Base-by-base conservation (phyloP, 2,888 invertebrate species). In the Pristionchus maxplancki region DNA sequence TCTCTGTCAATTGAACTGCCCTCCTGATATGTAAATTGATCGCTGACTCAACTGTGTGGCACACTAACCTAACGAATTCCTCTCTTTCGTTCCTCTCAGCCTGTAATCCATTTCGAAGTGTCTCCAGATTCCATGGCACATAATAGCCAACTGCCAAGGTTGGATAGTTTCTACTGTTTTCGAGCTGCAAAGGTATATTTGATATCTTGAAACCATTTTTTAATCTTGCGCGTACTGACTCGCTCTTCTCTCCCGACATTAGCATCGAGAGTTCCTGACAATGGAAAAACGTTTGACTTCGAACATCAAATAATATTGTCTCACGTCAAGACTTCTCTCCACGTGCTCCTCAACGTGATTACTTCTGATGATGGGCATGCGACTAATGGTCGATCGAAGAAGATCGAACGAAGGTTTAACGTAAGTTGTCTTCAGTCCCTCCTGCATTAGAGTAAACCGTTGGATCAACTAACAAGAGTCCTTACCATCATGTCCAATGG, bases 261-360 rank as follows among this genome's bases (percentile, higher is more conserved):
- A 78, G 8, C n/a, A 9, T 40, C 40, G 40, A 71, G 5, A 78
- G 24, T n/a, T 78, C 78, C 78, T 78, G n/a, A 44, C n/a, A n/a
- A 78, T 44, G 24, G 17, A 37, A 31, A n/a, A 1, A 24, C 24
- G 34, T 15, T 34, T 67, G 13, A 67, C 2, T 4, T n/a, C n/a
- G 44, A 44, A 9, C 44, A 44, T 44, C 11, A 6, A 44, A 44
- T 11, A 44, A 11, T 9, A 44, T 44, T 9, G 44, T 37, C 71
- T 37, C 11, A 78, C 78, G 1, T 78, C 44, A 20, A 78, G 44
- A 44, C 78, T 78, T 44, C 44, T 40, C 13, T 11, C 8, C n/a
- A 78, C 44, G n/a, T 78, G 78, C 11, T n/a, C 78, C 20, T 78
- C 78, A 13, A 78, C 78, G 13, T 78, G 78, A 44, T 78, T 78